Conservation (phyloP, 1,140 invertebrate species). For the Anagrus nilaparvatae region DNA sequence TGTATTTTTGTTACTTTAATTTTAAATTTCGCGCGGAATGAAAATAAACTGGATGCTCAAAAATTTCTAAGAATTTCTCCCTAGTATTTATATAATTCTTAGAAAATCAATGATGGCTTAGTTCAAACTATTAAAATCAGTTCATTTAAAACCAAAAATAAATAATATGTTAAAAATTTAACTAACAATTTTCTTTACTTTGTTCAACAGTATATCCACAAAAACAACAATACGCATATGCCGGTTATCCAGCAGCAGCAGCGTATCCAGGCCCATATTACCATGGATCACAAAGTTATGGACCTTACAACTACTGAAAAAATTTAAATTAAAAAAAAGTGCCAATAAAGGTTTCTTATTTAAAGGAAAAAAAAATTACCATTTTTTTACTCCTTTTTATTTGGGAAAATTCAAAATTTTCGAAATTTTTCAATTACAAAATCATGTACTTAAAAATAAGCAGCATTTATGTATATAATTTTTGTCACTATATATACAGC, state of each 20-base stretch:
- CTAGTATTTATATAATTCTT: background rate
- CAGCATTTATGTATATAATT: no score
- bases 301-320: conserved; percentile 78
- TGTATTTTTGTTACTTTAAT: background rate
- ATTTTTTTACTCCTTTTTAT: no score
- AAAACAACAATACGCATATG: conserved; percentile 83
- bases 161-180: background rate
- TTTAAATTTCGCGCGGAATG: background rate
- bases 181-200: conserved; percentile 26
- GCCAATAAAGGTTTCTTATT: no score
- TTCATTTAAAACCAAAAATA: no score
- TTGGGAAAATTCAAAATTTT: no score
- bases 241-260: conserved; percentile 73
- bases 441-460: no score
- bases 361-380: no score
- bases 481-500: no score
- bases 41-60: background rate
- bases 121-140: no score
- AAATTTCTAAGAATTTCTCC: background rate
- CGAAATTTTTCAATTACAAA: no score
- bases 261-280: conserved; percentile 80
- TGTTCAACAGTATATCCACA: conserved; percentile 72
- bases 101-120: background rate
- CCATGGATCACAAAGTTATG: conserved; percentile 77
- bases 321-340: background rate